Conservation (phyloP, 2,888 invertebrate genomes). For the Nephrocerus scutellatus region DNA sequence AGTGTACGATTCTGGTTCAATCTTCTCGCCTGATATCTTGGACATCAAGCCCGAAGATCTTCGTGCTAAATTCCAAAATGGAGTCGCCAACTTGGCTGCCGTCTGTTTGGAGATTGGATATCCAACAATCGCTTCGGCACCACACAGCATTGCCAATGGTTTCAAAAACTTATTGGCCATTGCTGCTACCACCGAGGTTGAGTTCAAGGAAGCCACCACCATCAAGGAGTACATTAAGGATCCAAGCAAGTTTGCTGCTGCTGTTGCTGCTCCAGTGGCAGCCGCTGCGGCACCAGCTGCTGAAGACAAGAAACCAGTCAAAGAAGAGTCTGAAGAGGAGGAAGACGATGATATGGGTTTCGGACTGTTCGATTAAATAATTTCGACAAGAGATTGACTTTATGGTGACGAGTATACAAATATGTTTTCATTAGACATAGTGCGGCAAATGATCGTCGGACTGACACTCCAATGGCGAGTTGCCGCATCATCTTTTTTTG, state of each 20-base stretch:
- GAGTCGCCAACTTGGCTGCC: slow-evolving; percentile 90
- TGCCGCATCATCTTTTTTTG: no score
- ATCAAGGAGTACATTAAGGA: slow-evolving; percentile 93
- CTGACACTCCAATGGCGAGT: slow-evolving; percentile 47
- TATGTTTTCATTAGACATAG: slow-evolving; percentile 14
- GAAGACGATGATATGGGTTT: slow-evolving; percentile 98
- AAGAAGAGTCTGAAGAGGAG: slow-evolving; percentile 70
- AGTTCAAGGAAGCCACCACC: slow-evolving; percentile 88
- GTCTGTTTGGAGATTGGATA: slow-evolving; percentile 90
- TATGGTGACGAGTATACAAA: slow-evolving; percentile 7
- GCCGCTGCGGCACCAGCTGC: slow-evolving; percentile 59
- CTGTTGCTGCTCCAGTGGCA: slow-evolving; percentile 55
- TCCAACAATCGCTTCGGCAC: slow-evolving; percentile 93
- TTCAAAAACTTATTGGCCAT: slow-evolving; percentile 97
- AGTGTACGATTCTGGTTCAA: slow-evolving; percentile 97
- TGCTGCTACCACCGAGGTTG: slow-evolving; percentile 92
- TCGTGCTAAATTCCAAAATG: slow-evolving; percentile 80
- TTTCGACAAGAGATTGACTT: neutral
- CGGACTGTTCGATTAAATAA: slow-evolving; percentile 77
- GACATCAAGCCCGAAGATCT: slow-evolving; percentile 98
- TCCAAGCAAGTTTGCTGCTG: slow-evolving; percentile 85
- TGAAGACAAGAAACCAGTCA: slow-evolving; percentile 65
- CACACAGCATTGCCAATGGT: slow-evolving; percentile 95
- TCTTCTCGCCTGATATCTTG: slow-evolving; percentile 92
- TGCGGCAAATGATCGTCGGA: slow-evolving; percentile 44